These are phyloP conservation scores for Dynastes tityus DNA, from an alignment of 2,888 invertebrate species.

Conservation along the genomic window DNA sequence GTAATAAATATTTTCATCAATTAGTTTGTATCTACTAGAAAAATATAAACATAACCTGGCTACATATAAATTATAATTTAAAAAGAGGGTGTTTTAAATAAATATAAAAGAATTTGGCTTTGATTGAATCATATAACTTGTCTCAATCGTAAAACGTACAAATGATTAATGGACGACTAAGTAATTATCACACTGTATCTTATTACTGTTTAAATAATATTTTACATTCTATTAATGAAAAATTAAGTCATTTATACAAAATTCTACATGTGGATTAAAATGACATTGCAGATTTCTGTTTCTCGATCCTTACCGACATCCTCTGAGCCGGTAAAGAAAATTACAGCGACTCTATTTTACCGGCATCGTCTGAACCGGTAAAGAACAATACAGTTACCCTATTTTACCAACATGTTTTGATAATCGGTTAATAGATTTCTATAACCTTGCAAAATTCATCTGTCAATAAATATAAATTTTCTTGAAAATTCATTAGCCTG, in stretches of 20 bases:
- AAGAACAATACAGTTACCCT: no score
- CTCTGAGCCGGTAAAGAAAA: no score
- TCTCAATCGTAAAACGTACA: neutral
- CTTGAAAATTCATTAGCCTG: no score
- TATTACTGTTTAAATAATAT: conserved; percentile 40
- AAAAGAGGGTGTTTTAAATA: conserved; percentile 16
- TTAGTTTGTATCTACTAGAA: conserved; percentile 22
- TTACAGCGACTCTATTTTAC: no score
- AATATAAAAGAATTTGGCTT: neutral
- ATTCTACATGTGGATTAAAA: conserved; percentile 2
- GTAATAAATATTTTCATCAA: conserved; percentile 31
- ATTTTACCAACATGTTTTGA: no score
- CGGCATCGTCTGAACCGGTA: no score
- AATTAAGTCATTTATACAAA: neutral
- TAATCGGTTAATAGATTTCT: no score
- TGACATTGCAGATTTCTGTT: no score
- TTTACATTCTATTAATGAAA: neutral
- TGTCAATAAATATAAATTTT: no score
- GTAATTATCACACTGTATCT: conserved; percentile 28
- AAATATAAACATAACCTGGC: conserved; percentile 44
- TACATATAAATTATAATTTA: conserved; percentile 15
- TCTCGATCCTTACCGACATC: no score
- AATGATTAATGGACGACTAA: conserved; percentile 14
- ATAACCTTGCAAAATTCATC: no score
- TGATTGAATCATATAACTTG: neutral